Percentiles rank a stretch among this genome's conserved stretches.
Conservation (phyloP, 2,888 invertebrate species). For the Watsonalla cultraria region DNA sequence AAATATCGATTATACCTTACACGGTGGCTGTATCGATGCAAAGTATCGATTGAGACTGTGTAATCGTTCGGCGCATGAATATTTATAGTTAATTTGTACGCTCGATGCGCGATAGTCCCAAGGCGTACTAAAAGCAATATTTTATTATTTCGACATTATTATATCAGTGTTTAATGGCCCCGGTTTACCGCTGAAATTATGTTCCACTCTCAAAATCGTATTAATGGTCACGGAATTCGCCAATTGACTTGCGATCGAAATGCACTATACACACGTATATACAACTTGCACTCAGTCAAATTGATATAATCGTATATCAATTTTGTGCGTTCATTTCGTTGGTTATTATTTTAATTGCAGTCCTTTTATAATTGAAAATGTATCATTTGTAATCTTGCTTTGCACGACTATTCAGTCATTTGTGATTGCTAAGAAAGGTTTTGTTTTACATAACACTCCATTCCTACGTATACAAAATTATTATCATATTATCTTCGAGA, state of each 20-base stretch:
- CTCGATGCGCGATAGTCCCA: slow-evolving; percentile 58
- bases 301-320: slow-evolving; percentile 23
- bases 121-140: slow-evolving; percentile 56
- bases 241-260: slow-evolving; percentile 36
- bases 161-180: slow-evolving; percentile 53
- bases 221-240: slow-evolving; percentile 37
- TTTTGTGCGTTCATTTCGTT: slow-evolving; percentile 18
- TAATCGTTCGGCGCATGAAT: slow-evolving; percentile 59
- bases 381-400: not conserved
- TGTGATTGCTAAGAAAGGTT: too few species aligned
- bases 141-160: slow-evolving; percentile 59
- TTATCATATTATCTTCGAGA: too few species aligned
- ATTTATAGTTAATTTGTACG: slow-evolving; percentile 74
- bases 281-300: slow-evolving; percentile 34
- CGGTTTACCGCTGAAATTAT: slow-evolving; percentile 44
- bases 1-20: slow-evolving; percentile 33
- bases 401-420: too few species aligned
- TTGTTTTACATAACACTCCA: too few species aligned
- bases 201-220: slow-evolving; percentile 43
- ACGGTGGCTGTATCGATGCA: slow-evolving; percentile 35
- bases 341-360: slow-evolving; percentile 14
- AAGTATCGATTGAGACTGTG: slow-evolving; percentile 31
- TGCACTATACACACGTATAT: slow-evolving; percentile 41
- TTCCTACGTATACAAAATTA: too few species aligned
- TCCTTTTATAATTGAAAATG: not conserved